A percentile compares a stretch with the other conserved stretches of the same genome.
phyloP scores from a whole-genome alignment of 2,113 vertebrate genomes.

The Osmerus eperlanus region DNA sequence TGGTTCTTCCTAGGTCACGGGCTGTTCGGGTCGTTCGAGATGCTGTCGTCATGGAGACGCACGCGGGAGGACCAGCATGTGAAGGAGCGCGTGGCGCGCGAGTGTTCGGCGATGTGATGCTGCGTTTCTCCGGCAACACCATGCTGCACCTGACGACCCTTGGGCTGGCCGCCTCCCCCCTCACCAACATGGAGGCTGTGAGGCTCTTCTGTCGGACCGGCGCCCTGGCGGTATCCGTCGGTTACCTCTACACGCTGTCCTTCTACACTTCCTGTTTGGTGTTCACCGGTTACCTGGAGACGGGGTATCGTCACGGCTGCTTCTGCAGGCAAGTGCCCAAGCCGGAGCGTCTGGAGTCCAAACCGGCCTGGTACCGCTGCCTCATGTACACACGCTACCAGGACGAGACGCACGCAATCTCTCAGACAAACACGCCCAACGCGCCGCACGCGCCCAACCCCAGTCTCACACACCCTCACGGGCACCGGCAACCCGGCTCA shows the following conservation, averaged over 20 bases:
- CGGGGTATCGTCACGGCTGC: constrained; percentile 96
- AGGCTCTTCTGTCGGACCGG: constrained; percentile 97
- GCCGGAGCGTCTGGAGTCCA: constrained; percentile 89
- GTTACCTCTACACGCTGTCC: constrained; percentile 96
- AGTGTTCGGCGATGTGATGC: constrained; percentile 97
- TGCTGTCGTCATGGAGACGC: constrained; percentile 96
- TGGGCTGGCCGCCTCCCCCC: constrained; percentile 93
- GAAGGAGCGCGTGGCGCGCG: constrained; percentile 93
- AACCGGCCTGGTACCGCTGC: constrained; percentile 95
- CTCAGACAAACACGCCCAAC: constrained; percentile 32
- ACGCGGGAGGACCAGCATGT: constrained; percentile 97
- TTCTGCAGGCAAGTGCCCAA: constrained; percentile 96
- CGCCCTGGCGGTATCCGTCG: constrained; percentile 89
- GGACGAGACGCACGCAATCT: constrained; percentile 71
- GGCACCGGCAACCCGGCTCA: not conserved
- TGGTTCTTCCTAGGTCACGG: constrained; percentile 83
- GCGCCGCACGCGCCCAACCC: constrained; percentile 17
- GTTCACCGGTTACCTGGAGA: constrained; percentile 98
- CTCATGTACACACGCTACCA: constrained; percentile 95
- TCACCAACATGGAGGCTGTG: constrained; percentile 99
- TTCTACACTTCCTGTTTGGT: constrained; percentile 98
- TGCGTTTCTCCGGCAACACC: constrained; percentile 92
- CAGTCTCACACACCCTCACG: constrained; percentile 10
- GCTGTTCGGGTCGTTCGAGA: constrained; percentile 97
- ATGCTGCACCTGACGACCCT: constrained; percentile 96